A percentile compares a stretch with the other conserved stretches of the same genome.
Evolutionary conservation across 2,113 vertebrate genomes (phyloP).

Genomic region (Daboia siamensis): DNA sequence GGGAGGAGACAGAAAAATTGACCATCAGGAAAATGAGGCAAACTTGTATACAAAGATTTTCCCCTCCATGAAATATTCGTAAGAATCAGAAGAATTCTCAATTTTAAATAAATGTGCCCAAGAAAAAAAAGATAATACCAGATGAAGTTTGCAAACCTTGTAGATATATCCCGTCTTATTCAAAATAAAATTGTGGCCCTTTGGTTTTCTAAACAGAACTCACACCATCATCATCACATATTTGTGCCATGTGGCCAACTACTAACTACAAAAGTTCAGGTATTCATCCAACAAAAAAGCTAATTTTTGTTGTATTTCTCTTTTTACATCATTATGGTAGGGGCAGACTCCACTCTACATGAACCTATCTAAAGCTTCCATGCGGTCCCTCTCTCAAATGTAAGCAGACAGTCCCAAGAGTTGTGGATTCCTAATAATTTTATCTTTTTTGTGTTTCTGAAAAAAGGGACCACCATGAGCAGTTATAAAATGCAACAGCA

Average conservation of each 20-base stretch:
- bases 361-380: neutral
- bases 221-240: neutral
- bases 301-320: neutral
- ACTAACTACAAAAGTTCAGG: neutral
- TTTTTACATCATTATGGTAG: neutral
- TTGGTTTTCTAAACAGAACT: fast-evolving
- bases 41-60: neutral
- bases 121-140: neutral
- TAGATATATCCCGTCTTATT: neutral
- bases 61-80: neutral
- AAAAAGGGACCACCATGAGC: neutral
- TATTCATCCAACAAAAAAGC: neutral
- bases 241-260: neutral
- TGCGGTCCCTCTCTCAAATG: neutral
- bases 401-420: neutral
- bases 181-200: neutral
- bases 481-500: neutral
- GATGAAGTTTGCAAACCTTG: neutral
- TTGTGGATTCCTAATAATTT: neutral
- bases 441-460: neutral
- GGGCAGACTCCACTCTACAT: neutral
- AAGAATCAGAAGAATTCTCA: neutral
- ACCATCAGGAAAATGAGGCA: conserved; percentile 5
- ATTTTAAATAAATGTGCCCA: neutral
- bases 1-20: neutral